Evolutionary conservation across 2,797 vertebrate genomes (phyloP).

Genomic region (Poecilia picta): DNA sequence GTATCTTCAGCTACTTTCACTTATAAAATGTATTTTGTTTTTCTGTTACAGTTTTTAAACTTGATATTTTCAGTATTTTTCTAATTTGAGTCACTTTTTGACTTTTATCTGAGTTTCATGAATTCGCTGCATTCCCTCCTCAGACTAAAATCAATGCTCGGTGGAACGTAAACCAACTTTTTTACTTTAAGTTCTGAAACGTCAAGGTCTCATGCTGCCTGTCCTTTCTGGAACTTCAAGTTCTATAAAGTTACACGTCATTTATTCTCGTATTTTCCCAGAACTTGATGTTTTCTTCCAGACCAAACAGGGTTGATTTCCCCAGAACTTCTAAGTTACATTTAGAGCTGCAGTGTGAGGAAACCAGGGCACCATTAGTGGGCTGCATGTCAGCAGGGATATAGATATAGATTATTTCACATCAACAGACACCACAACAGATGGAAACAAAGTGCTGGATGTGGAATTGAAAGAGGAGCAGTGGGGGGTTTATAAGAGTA

Average conservation of each 20-base stretch:
- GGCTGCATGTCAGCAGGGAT: neutral
- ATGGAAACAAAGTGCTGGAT: neutral
- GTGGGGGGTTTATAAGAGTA: neutral
- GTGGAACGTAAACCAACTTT: neutral
- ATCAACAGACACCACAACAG: too few species aligned
- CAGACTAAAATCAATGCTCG: too few species aligned
- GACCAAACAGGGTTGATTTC: too few species aligned
- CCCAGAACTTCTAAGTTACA: neutral
- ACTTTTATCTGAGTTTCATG: neutral
- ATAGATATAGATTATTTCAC: neutral
- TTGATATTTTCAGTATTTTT: neutral
- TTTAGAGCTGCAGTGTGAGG: neutral
- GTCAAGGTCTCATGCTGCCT: neutral
- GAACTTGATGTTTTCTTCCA: neutral
- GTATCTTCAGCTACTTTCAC: neutral
- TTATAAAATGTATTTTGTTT: neutral
- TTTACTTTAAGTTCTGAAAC: neutral
- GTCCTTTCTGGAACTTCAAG: neutral
- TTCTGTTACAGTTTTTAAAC: neutral
- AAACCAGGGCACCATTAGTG: neutral
- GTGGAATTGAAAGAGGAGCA: neutral
- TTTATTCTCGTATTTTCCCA: neutral
- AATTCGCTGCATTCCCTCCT: neutral
- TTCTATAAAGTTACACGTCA: neutral
- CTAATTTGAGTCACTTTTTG: neutral